Conservation (phyloP, 2,888 invertebrate species). For the Diarsia dahlii region DNA sequence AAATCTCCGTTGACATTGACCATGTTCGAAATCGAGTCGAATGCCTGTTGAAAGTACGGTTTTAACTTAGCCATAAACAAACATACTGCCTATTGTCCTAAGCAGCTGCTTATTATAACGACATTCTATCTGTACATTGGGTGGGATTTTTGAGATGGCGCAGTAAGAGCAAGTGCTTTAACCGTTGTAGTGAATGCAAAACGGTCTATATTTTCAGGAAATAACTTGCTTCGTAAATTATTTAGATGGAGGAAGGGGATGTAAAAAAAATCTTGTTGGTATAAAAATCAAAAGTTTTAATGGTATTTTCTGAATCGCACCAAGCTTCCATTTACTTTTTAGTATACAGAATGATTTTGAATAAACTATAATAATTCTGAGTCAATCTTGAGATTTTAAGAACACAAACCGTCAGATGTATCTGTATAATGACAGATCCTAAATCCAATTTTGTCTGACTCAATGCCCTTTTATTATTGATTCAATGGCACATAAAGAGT, state of each 20-base stretch:
- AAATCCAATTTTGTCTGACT: conserved; percentile 89
- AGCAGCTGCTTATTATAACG: not conserved
- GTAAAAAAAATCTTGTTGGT: conserved; percentile 87
- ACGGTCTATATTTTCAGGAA: not conserved
- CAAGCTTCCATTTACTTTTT: conserved; percentile 91
- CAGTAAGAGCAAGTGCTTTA: not conserved
- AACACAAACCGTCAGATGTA: conserved; percentile 83
- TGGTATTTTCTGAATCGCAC: conserved; percentile 91
- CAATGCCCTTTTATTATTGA: conserved; percentile 77
- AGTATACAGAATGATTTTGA: conserved; percentile 90
- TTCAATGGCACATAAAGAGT: conserved; percentile 85
- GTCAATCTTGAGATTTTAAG: conserved; percentile 80
- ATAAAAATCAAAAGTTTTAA: conserved; percentile 91
- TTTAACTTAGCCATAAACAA: not conserved
- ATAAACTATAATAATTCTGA: conserved; percentile 87
- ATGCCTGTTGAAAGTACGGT: not conserved
- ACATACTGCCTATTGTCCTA: no score
- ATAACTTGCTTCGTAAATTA: not conserved
- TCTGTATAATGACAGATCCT: conserved; percentile 81
- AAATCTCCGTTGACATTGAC: not conserved
- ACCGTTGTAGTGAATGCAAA: not conserved
- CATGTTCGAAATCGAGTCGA: not conserved
- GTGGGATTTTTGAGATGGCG: not conserved
- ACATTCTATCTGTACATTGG: not conserved
- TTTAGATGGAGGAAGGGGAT: conserved; percentile 39